Percentiles rank a stretch among this genome's conserved stretches.
These are phyloP conservation scores for Ochotona curzoniae DNA, from an alignment of 2,113 vertebrate genomes.

Conservation along the genomic window DNA sequence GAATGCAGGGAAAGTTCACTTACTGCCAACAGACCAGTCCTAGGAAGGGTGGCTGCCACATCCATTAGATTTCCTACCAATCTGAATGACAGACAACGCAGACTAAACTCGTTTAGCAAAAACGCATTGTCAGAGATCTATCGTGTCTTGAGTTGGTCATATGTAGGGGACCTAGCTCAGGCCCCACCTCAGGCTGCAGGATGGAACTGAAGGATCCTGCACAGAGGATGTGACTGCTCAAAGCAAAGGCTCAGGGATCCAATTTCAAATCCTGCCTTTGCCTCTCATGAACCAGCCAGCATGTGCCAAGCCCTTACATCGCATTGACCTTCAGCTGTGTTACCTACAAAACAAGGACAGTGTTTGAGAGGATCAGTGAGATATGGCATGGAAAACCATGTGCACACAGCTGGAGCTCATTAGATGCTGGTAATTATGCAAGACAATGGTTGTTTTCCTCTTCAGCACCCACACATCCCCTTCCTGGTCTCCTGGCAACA, in stretches of 20 bases:
- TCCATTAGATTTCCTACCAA: background rate
- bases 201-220: too few relatives aligned
- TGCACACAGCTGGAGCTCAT: background rate
- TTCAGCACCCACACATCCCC: background rate
- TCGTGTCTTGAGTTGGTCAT: background rate
- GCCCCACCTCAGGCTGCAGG: background rate
- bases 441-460: background rate
- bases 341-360: background rate
- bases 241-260: background rate
- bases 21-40: background rate
- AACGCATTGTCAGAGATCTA: background rate
- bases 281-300: background rate
- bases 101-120: background rate
- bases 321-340: background rate
- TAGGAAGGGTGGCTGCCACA: background rate
- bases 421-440: background rate
- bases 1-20: background rate
- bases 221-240: accelerated
- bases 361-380: background rate
- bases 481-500: background rate
- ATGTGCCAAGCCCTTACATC: background rate
- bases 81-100: background rate
- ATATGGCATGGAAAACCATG: background rate
- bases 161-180: accelerated
- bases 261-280: background rate